phyloP scores from a whole-genome alignment of 2,888 invertebrate genomes.

The Lasioglossum marginatum region DNA sequence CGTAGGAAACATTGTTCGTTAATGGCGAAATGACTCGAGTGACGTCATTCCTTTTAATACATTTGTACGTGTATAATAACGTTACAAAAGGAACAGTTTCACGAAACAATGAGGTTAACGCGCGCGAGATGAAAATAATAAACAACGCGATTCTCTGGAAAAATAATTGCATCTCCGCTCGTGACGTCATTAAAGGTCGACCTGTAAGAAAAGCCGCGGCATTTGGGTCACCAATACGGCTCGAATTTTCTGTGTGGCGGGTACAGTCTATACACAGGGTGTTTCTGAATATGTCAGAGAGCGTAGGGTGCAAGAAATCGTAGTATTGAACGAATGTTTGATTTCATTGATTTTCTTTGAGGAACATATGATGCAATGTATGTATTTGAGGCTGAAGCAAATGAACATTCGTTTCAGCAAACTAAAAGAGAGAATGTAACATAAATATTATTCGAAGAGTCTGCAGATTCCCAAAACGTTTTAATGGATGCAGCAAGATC shows the following conservation, averaged over 20 bases:
- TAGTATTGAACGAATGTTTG: not conserved
- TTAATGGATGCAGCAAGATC: too few species aligned
- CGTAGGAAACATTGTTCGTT: not conserved
- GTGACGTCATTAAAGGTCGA: slow-evolving; percentile 23
- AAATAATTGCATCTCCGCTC: slow-evolving; percentile 4
- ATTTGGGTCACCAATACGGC: slow-evolving; percentile 10
- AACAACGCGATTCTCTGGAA: not conserved
- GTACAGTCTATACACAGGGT: not conserved
- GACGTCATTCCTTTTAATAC: not conserved
- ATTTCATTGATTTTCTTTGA: not conserved
- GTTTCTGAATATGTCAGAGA: not conserved
- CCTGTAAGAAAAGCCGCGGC: slow-evolving; percentile 8
- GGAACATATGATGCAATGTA: not conserved
- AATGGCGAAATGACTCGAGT: not conserved
- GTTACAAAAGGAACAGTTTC: not conserved
- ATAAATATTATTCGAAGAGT: too few species aligned
- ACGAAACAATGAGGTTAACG: not conserved
- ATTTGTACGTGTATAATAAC: not conserved
- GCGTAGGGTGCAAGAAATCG: not conserved
- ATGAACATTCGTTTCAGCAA: too few species aligned
- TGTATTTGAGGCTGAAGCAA: too few species aligned
- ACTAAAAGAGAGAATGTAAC: too few species aligned
- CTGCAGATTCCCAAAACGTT: too few species aligned
- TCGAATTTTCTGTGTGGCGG: slow-evolving; percentile 3
- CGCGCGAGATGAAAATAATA: not conserved